Evolutionary conservation across 2,113 vertebrate genomes (phyloP).

Genomic region (Meles meles): DNA sequence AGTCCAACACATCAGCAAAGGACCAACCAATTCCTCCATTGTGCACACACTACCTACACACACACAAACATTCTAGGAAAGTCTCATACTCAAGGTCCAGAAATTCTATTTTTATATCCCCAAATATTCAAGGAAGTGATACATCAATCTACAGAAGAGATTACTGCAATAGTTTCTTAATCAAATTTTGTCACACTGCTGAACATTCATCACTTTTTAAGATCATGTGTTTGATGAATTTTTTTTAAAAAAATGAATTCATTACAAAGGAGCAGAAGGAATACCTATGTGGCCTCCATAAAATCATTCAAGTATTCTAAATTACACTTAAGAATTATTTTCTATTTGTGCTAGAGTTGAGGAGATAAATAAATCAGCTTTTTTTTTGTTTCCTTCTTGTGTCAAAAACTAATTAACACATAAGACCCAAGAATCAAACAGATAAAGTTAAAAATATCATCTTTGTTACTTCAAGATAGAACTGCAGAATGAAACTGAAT

Average conservation of each 20-base stretch:
- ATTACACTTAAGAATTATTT: background rate
- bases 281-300: background rate
- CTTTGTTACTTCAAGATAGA: background rate
- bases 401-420: slow-evolving; percentile 1
- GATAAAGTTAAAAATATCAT: background rate
- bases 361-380: background rate
- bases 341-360: background rate
- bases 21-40: too few relatives aligned
- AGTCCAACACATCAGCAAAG: too few relatives aligned
- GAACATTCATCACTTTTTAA: slow-evolving; percentile 37
- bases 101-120: background rate
- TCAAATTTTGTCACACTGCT: background rate
- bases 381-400: slow-evolving; percentile 21
- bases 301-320: slow-evolving; percentile 33
- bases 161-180: background rate
- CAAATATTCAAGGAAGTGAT: background rate
- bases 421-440: slow-evolving; percentile 2
- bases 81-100: background rate
- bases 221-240: background rate
- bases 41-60: too few relatives aligned
- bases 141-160: background rate
- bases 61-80: background rate
- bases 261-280: background rate
- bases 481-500: background rate
- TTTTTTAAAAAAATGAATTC: background rate